phyloP scores from a whole-genome alignment of 2,888 invertebrate species.

The Monopis laevigella region DNA sequence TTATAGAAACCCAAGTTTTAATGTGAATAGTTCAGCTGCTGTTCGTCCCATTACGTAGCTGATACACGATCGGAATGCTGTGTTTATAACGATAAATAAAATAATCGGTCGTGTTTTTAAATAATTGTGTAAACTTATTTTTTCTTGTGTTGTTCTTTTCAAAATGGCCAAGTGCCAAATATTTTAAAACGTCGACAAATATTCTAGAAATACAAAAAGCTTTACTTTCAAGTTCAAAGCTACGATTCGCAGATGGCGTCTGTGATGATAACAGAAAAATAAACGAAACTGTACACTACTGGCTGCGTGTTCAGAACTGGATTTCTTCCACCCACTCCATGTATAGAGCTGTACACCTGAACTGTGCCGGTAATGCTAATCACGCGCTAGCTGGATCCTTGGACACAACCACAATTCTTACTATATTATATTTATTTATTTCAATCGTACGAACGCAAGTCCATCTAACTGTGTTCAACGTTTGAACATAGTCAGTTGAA shows the following conservation, averaged over 20 bases:
- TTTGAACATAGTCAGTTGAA: too few relatives aligned
- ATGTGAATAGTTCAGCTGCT: conserved; percentile 6
- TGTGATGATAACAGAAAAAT: neutral
- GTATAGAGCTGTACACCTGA: conserved; percentile 2
- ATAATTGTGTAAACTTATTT: neutral
- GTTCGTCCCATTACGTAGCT: neutral
- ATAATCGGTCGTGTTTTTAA: conserved; percentile 1
- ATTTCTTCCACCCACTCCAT: conserved; percentile 7
- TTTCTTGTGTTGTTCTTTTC: neutral
- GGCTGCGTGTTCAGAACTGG: conserved; percentile 4
- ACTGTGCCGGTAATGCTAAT: neutral
- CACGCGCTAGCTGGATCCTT: neutral
- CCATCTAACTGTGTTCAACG: too few relatives aligned
- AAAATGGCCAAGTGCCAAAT: conserved; percentile 7
- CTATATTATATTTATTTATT: too few relatives aligned
- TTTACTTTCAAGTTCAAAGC: conserved; percentile 7
- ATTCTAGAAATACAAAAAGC: neutral
- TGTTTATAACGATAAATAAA: conserved; percentile 1
- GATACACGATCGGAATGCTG: neutral
- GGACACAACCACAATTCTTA: neutral
- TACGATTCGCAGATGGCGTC: neutral
- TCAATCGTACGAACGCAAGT: too few relatives aligned
- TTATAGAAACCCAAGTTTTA: conserved; percentile 1
- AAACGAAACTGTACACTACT: neutral
- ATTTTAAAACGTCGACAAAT: conserved; percentile 1